Conservation (phyloP, 1,140 invertebrate species). For the Drosophila melanogaster region Release_6_plus_ISO1_MT NT_037436.4:1119501-1120000, state of each 20-base stretch:
- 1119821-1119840: slow-evolving; percentile 82
- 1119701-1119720: slow-evolving; percentile 72
- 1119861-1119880: slow-evolving; percentile 26
- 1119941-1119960: neutral
- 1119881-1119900: slow-evolving; percentile 50
- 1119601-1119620: slow-evolving; percentile 49
- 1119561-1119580: slow-evolving; percentile 50
- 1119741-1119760: too few species aligned
- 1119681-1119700: slow-evolving; percentile 81
- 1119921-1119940: slow-evolving; percentile 41
- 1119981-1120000: neutral
- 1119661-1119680: slow-evolving; percentile 58
- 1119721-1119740: slow-evolving; percentile 64
- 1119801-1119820: slow-evolving; percentile 82
- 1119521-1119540: slow-evolving; percentile 79
- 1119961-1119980: neutral
- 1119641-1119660: slow-evolving; percentile 76
- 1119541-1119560: slow-evolving; percentile 16
- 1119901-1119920: slow-evolving; percentile 53
- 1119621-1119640: slow-evolving; percentile 41
- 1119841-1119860: slow-evolving; percentile 72
- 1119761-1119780: too few species aligned
- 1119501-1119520: slow-evolving; percentile 72
- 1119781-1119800: slow-evolving; percentile 13
- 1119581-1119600: slow-evolving; percentile 83